These are phyloP conservation scores for Macroglossus sobrinus DNA, from an alignment of 2,113 vertebrate species.

Conservation along the genomic window DNA sequence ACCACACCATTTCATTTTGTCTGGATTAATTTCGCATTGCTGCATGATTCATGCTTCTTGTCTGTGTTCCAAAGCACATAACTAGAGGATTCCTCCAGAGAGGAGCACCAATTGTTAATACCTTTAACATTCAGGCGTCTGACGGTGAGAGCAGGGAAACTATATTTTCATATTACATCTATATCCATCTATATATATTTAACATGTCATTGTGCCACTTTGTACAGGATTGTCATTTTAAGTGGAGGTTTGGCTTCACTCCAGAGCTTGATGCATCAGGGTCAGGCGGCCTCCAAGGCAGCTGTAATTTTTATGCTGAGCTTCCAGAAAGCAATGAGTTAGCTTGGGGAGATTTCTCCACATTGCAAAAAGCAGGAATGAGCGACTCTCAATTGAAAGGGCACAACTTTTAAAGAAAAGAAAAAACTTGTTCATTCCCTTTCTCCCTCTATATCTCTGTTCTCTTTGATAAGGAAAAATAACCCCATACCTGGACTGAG, in stretches of 20 bases:
- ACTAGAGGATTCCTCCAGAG: conserved; percentile 32
- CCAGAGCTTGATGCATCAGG: conserved; percentile 73
- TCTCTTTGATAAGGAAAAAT: background rate
- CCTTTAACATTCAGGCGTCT: conserved; percentile 45
- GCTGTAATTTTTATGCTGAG: conserved; percentile 52
- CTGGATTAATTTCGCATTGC: conserved; percentile 58
- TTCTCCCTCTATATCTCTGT: background rate
- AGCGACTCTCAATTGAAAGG: background rate
- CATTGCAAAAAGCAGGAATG: background rate
- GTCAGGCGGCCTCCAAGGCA: conserved; percentile 30
- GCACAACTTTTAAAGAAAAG: background rate
- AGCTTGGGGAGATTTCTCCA: background rate
- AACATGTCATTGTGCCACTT: conserved; percentile 57
- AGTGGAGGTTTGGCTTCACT: conserved; percentile 78
- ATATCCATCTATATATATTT: conserved; percentile 23
- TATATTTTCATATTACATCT: conserved; percentile 34
- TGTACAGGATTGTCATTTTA: conserved; percentile 58
- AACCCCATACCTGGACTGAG: background rate
- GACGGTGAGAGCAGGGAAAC: background rate
- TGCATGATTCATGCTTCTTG: conserved; percentile 49
- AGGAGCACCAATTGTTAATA: background rate
- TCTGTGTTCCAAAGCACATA: conserved; percentile 51
- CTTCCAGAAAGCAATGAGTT: background rate
- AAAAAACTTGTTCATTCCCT: background rate
- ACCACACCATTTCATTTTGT: conserved; percentile 40